A percentile compares a stretch with the other conserved stretches of the same genome.
phyloP scores from a whole-genome alignment of 2,113 vertebrate genomes.

The Vanacampus margaritifer region DNA sequence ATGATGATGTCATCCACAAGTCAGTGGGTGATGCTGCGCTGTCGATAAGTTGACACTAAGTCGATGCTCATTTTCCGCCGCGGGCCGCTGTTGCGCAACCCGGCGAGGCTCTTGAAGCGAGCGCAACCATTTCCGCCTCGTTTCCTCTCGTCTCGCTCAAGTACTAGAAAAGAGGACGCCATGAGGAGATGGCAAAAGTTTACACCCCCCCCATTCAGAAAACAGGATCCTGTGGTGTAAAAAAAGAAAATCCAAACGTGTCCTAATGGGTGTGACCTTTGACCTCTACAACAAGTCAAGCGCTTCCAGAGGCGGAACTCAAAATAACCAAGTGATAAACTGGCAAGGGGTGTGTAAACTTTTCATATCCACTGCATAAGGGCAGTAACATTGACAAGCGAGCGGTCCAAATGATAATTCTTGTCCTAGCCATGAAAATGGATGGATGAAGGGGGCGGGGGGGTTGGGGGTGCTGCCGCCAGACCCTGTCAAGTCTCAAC shows the following conservation, averaged over 20 bases:
- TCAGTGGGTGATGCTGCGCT: too few relatives aligned
- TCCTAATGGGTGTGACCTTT: too few relatives aligned
- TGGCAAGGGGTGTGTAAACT: too few relatives aligned
- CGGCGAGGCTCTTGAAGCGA: background rate
- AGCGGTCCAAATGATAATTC: too few relatives aligned
- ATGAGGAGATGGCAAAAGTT: background rate
- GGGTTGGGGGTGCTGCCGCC: background rate
- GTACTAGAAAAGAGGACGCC: background rate
- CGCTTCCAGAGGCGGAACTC: too few relatives aligned
- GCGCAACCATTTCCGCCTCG: background rate
- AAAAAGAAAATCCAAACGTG: too few relatives aligned
- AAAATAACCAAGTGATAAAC: too few relatives aligned
- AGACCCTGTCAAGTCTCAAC: background rate
- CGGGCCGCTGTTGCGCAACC: background rate
- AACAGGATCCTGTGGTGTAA: background rate
- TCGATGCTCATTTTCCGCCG: background rate
- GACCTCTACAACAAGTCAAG: too few relatives aligned
- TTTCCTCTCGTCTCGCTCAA: background rate
- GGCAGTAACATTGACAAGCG: background rate
- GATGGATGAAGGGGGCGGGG: too few relatives aligned
- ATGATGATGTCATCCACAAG: too few relatives aligned
- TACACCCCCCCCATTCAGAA: background rate
- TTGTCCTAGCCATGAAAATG: background rate
- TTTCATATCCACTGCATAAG: too few relatives aligned
- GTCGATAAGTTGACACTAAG: background rate